A percentile compares a stretch with the other conserved stretches of the same genome.
Evolutionary conservation across 2,888 invertebrate genomes (phyloP).

Genomic region (Meandrusa payeni): DNA sequence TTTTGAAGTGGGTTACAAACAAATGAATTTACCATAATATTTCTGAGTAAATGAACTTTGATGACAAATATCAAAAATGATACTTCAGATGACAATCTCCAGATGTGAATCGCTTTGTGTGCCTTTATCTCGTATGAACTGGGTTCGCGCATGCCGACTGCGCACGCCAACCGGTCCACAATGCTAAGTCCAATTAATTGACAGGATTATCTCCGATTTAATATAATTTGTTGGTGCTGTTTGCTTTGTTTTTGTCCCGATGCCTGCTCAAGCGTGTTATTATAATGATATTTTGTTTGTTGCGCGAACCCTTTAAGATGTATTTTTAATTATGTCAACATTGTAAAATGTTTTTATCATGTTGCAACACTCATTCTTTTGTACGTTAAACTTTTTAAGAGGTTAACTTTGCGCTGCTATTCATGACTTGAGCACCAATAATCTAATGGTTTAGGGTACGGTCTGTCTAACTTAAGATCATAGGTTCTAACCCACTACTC

Average conservation of each 20-base stretch:
- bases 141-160: constrained; percentile 73
- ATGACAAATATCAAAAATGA: no score
- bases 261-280: constrained; percentile 43
- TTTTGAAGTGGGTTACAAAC: no score
- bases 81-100: no score
- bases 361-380: constrained; percentile 1
- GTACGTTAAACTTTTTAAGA: no score
- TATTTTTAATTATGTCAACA: constrained; percentile 24
- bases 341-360: constrained; percentile 18
- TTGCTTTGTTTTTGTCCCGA: constrained; percentile 67
- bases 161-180: constrained; percentile 69
- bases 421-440: no score
- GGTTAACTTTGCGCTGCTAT: no score
- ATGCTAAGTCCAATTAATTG: constrained; percentile 79
- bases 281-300: constrained; percentile 28
- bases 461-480: no score
- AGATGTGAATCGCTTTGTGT: constrained; percentile 5
- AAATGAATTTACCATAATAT: no score
- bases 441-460: no score
- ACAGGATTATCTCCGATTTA: constrained; percentile 79
- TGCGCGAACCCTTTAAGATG: constrained; percentile 29
- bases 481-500: no score
- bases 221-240: constrained; percentile 72
- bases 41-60: no score
- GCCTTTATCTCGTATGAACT: constrained; percentile 51